Base-by-base conservation (phyloP, 2,888 invertebrate species). In the Schrankia costaestrigalis region DNA sequence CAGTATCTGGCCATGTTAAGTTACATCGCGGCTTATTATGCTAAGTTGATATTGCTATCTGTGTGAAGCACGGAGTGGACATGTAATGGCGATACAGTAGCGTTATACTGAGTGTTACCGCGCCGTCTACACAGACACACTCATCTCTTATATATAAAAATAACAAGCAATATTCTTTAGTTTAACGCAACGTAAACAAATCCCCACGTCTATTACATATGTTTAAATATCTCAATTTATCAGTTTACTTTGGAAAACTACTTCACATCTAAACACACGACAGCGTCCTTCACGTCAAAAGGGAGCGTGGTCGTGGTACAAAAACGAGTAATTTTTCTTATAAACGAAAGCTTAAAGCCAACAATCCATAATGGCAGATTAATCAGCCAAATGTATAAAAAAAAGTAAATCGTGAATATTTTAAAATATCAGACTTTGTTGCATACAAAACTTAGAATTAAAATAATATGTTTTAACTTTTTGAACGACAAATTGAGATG, bases 351-450 rank as follows among this genome's bases (percentile, higher is more conserved):
- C 33, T 35, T 12, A 36, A 40, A 33, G 28, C 35, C 30, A 36
- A 46, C 32, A 26, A 32, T 32, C 46, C 24, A 17, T 27, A 26
- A 21, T 36, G 48, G 36, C 41, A 14, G 38, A 36, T 43, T 21
- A 34, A 34, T n/a, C 37, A 22, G 37, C 34, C 45, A 28, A 39
- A 35, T 48, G n/a, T n/a, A 53, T 32, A 44, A 48, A 44, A 22
- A 31, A 28, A 48, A 47, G 25, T 56, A 36, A 53, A 53, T 41
- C 37, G 25, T 40, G 38, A 42, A 47, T 33, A 53, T 53, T 56
- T 48, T 56, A 54, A 38, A 54, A 54, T 54, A 54, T 54, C 53
- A 54, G 53, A 54, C 53, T 54, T 54, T 56, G 54, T 54, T 55
- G 52, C 56, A 44, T 55, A 58, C 46, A 57, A 57, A 58, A 55